Percentiles rank a stretch among this genome's conserved stretches.
These are phyloP conservation scores for Drosophila ercepeae DNA, from an alignment of 1,140 invertebrate species.

Conservation along the genomic window DNA sequence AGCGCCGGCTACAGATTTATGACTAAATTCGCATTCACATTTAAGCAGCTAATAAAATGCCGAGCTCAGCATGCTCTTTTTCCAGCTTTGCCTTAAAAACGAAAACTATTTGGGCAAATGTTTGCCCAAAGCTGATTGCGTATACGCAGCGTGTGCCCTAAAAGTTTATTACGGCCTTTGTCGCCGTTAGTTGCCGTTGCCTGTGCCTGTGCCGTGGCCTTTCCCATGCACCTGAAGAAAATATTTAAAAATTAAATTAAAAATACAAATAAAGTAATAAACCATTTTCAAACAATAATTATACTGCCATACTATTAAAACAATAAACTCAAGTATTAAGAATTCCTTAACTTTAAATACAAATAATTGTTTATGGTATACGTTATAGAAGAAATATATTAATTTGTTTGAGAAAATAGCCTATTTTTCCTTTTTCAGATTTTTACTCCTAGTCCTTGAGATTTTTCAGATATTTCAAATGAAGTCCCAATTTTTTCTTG, in stretches of 20 bases:
- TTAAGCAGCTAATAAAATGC: slow-evolving; percentile 80
- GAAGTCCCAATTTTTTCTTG: slow-evolving; percentile 1
- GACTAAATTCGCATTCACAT: slow-evolving; percentile 80
- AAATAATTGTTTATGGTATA: too few relatives aligned
- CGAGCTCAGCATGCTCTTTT: slow-evolving; percentile 71
- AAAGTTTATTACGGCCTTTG: slow-evolving; percentile 64
- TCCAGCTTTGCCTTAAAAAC: slow-evolving; percentile 60
- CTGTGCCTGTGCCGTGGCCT: slow-evolving; percentile 13
- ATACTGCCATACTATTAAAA: too few relatives aligned
- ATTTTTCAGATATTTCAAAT: background rate
- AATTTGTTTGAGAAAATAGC: too few relatives aligned
- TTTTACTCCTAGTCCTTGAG: too few relatives aligned
- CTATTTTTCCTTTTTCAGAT: background rate
- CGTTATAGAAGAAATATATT: too few relatives aligned
- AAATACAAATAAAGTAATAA: too few relatives aligned
- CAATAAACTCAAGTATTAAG: too few relatives aligned
- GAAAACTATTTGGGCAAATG: slow-evolving; percentile 76
- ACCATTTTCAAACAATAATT: too few relatives aligned
- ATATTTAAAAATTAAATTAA: too few relatives aligned
- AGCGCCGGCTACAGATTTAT: slow-evolving; percentile 72
- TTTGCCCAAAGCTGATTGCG: slow-evolving; percentile 75
- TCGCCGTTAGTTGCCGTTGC: slow-evolving; percentile 46
- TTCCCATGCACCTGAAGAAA: slow-evolving; percentile 1
- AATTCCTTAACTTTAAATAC: too few relatives aligned
- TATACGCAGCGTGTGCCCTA: slow-evolving; percentile 72